phyloP scores from a whole-genome alignment of 2,888 invertebrate genomes.

The Cartodere bifasciata region DNA sequence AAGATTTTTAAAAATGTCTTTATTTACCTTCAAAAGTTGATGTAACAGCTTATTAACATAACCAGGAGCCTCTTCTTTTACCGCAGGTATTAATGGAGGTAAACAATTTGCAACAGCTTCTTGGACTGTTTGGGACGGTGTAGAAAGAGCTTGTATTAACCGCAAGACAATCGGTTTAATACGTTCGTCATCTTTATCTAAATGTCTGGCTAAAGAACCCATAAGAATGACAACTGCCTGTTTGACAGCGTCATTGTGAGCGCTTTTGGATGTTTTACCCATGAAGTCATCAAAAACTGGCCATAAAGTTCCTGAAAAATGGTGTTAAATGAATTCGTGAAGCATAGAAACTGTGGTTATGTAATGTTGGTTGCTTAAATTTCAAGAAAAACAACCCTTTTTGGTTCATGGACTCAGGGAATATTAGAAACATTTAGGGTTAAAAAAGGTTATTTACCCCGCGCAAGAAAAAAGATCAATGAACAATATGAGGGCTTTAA shows the following conservation, averaged over 20 bases:
- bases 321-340: not conserved
- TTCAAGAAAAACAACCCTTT: no score
- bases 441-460: no score
- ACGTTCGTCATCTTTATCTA: constrained; percentile 78
- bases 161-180: constrained; percentile 90
- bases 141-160: constrained; percentile 80
- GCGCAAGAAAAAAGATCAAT: no score
- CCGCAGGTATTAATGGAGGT: constrained; percentile 83
- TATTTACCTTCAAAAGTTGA: constrained; percentile 77
- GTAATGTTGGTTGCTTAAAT: no score
- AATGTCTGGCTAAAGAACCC: constrained; percentile 93
- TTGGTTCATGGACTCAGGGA: no score
- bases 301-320: constrained; percentile 54
- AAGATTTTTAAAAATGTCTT: no score
- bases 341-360: no score
- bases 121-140: constrained; percentile 96
- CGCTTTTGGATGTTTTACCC: constrained; percentile 83
- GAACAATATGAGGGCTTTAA: no score
- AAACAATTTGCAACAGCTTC: constrained; percentile 95
- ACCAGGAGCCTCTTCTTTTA: constrained; percentile 80
- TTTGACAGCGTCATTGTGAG: constrained; percentile 81
- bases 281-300: constrained; percentile 90
- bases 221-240: constrained; percentile 95
- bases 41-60: constrained; percentile 79
- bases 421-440: no score